These are phyloP conservation scores for Sthenelais limicola DNA, from an alignment of 2,888 invertebrate species.

Conservation along the genomic window DNA sequence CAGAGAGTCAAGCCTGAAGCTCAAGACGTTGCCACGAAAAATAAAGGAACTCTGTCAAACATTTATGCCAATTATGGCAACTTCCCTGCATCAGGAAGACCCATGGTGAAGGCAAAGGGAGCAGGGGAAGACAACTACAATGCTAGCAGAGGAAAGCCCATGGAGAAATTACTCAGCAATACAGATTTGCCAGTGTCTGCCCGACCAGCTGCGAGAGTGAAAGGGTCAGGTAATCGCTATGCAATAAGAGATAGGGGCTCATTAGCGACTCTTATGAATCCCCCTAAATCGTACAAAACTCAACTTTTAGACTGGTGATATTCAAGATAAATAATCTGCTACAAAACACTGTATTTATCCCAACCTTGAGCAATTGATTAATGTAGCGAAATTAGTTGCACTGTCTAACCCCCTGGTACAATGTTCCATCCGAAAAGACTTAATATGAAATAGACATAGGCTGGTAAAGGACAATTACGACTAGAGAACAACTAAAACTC, in stretches of 20 bases:
- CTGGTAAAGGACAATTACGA: no score
- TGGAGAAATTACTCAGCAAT: conserved; percentile 36
- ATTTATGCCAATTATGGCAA: conserved; percentile 44
- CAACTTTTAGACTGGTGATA: conserved; percentile 16
- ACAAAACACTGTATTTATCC: no score
- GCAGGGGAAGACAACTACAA: conserved; percentile 42
- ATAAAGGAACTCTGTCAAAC: conserved; percentile 43
- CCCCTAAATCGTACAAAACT: conserved; percentile 18
- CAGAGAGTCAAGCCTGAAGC: conserved; percentile 48
- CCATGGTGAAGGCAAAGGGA: conserved; percentile 41
- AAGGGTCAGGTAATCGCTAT: conserved; percentile 38
- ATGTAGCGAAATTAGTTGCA: no score
- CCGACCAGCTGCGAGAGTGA: conserved; percentile 41
- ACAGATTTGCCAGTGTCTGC: conserved; percentile 26
- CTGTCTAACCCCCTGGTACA: no score
- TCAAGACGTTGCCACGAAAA: conserved; percentile 40
- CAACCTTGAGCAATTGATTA: no score
- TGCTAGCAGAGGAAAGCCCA: conserved; percentile 26
- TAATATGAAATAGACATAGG: no score
- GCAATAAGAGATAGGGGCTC: conserved; percentile 41
- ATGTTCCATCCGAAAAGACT: no score
- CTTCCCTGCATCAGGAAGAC: conserved; percentile 31
- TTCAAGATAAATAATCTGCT: no score
- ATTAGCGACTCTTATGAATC: conserved; percentile 23
- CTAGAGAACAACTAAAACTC: no score